Base-by-base conservation (phyloP, 2,797 vertebrate genomes). In the Rhinophrynus dorsalis region DNA sequence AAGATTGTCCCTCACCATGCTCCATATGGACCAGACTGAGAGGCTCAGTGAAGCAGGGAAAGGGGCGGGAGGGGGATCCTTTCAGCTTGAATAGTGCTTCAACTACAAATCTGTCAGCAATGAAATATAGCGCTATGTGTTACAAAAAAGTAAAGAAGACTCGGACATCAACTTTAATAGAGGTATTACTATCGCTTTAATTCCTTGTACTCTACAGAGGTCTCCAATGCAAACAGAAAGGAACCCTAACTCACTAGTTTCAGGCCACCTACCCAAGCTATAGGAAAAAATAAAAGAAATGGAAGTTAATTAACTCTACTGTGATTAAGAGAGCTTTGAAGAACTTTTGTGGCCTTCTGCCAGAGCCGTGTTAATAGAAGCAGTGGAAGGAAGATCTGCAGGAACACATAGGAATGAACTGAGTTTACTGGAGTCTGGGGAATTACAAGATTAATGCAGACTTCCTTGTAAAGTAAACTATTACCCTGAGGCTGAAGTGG, bases 401-500 rank as follows among this genome's bases (percentile, higher is more conserved):
- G 30, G 54, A 61, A 30, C 54, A 30, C 18, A 42, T 52, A 26
- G 33, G 48, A 30, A 26, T n/a, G 37, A 23, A 51, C 29, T 37
- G 17, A 37, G 24, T 54, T 69, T 69, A 69, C 18, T 54, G 35
- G 67, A 30, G 67, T 54, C 57, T 5, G 27, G 67, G 67, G 57
- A 54, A 61, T 52, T 61, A 44, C 35, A 40, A 37, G 26, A 61
- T 52, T 21, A 51, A 42, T 61, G 44, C 32, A 29, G 44, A 35
- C 6, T 12, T 68, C 45, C 24, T 30, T 12, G 32, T 60, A 51
- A 60, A 29, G 24, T 17, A 51, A 35, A 20, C 21, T n/a, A 26
- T 56, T 24, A 67, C 21, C 17, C n/a, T n/a, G n/a, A n/a, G n/a
- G n/a, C n/a, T n/a, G n/a, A n/a, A n/a, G n/a, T n/a, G n/a, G n/a